A percentile compares a stretch with the other conserved stretches of the same genome.
Conservation (phyloP, 2,113 vertebrate species). For the Petromus typicus region DNA sequence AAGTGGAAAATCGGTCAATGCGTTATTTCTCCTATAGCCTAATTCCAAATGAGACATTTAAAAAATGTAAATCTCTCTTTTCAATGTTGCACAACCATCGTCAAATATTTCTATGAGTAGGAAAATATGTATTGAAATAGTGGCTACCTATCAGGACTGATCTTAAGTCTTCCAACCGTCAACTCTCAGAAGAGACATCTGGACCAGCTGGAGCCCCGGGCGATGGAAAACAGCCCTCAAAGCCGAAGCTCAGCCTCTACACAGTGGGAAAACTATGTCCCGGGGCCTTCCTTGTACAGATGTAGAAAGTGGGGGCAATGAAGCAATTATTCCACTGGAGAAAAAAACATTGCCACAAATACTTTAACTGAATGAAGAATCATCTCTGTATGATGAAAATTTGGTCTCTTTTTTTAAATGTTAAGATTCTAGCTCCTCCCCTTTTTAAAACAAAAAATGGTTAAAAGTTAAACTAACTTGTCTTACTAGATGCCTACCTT, state of each 20-base stretch:
- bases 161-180: slow-evolving; percentile 49
- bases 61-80: slow-evolving; percentile 92
- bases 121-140: slow-evolving; percentile 90
- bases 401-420: background rate
- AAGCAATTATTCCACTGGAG: background rate
- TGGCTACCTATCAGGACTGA: slow-evolving; percentile 47
- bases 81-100: slow-evolving; percentile 85
- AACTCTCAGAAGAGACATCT: slow-evolving; percentile 37
- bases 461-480: background rate
- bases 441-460: background rate
- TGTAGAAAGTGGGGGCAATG: background rate
- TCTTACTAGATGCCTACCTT: background rate
- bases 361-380: background rate
- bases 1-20: slow-evolving; percentile 89
- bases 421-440: background rate
- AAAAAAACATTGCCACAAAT: background rate
- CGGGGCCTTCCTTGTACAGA: background rate
- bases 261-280: background rate
- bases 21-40: slow-evolving; percentile 83
- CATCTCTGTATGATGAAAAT: background rate
- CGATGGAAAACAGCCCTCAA: background rate
- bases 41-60: slow-evolving; percentile 87
- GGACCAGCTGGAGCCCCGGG: background rate
- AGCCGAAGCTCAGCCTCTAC: background rate
- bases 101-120: slow-evolving; percentile 89